These are phyloP conservation scores for Sarcoramphus papa DNA, from an alignment of 2,797 vertebrate species.

Conservation along the genomic window DNA sequence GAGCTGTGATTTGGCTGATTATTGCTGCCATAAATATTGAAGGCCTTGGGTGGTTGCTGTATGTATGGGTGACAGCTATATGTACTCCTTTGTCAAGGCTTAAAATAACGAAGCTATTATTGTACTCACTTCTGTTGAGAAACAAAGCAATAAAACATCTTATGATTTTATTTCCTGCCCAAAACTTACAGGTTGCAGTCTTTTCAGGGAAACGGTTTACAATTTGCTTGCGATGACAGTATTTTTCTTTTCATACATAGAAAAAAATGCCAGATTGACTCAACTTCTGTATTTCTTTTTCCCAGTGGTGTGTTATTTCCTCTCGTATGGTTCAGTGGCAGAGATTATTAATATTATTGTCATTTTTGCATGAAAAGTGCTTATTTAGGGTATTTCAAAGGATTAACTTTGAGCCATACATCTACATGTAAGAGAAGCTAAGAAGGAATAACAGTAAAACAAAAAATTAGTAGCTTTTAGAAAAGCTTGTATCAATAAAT, in stretches of 20 bases:
- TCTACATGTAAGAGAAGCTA: background rate
- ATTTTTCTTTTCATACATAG: fast-evolving
- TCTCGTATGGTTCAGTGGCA: background rate
- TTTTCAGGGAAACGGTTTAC: background rate
- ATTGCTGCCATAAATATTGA: background rate
- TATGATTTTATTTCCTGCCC: background rate
- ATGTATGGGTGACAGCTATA: background rate
- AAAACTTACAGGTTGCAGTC: background rate
- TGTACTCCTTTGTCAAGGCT: background rate
- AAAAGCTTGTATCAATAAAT: background rate
- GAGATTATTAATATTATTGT: background rate
- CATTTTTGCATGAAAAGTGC: background rate
- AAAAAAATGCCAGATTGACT: background rate
- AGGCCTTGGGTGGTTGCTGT: background rate
- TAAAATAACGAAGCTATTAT: background rate
- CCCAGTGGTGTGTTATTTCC: background rate
- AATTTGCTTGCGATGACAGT: background rate
- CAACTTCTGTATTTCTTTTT: background rate
- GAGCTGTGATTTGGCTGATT: background rate
- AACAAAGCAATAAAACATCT: background rate
- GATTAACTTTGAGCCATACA: background rate
- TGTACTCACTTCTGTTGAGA: background rate
- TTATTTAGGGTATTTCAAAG: background rate
- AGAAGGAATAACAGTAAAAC: background rate
- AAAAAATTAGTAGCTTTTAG: background rate